Base-by-base conservation (phyloP, 2,888 invertebrate species). In the Apamea epomidion region DNA sequence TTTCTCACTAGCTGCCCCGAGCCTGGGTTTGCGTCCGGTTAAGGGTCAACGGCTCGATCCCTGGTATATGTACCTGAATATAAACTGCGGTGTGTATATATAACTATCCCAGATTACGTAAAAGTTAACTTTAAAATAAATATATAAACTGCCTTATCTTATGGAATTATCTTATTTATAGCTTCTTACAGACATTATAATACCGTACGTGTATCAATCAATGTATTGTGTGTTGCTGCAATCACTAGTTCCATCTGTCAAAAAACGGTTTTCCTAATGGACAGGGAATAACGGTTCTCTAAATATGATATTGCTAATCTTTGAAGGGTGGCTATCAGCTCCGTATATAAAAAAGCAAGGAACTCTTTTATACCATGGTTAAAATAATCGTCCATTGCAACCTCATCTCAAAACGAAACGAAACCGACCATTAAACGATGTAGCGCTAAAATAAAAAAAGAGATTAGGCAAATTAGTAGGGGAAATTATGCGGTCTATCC, bases 381-480 rank as follows among this genome's bases (percentile, higher is more conserved):
- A 58, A 45, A 81, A 8, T 65, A 37, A 48, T 37, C 8, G 16
- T 64, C 18, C 45, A 82, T 42, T 73, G 29, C n/a, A 65, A 60
- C 60, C 42, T 45, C 54, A n/a, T 12, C 12, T 69, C 12, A 8
- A 60, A 58, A 37, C 37, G 7, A 10, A 45, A 45, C n/a, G 2
- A 67, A 67, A 45, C 18, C 51, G 18, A 6, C 48, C 5, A 72
- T 70, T 45, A 85, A 80, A 48, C 18, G 18, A 21, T 45, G 37
- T 37, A 68, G n/a, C 37, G 45, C 6, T 62, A 37, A 84, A 76
- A 84, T 74, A 45, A 73, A 73, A 80, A 84, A 67, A 67, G 18
- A 77, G 76, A 85, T 85, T 85, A 85, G 69, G 62, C 73, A 86
- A 86, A 83, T 80, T 75, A 60, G 69, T 77, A 68, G 25, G 5